phyloP scores from a whole-genome alignment of 2,888 invertebrate genomes.

The Tetragonula carbonaria region DNA sequence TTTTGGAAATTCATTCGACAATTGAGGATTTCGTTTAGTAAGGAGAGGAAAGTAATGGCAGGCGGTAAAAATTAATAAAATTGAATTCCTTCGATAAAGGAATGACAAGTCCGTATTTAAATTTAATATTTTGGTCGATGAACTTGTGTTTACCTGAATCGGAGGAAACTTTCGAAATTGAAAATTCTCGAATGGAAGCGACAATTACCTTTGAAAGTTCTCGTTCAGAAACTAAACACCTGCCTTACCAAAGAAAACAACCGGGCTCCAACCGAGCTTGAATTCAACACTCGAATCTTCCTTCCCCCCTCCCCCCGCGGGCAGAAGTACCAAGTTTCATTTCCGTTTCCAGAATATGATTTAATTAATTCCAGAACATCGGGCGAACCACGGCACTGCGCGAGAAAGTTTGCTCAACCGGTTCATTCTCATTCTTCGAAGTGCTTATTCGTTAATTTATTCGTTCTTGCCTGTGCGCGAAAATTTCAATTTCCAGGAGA shows the following conservation, averaged over 20 bases:
- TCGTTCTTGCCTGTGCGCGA: not conserved
- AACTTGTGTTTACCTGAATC: not conserved
- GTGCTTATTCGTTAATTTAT: not conserved
- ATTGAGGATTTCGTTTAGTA: too few species aligned
- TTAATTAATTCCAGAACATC: not conserved
- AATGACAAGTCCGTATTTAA: too few species aligned
- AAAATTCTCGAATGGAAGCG: too few species aligned
- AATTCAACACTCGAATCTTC: not conserved
- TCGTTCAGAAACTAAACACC: not conserved
- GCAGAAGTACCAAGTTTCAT: not conserved
- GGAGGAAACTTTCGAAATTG: not conserved
- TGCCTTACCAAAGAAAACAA: not conserved
- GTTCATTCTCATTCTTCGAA: not conserved
- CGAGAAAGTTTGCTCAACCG: not conserved
- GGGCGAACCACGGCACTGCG: not conserved
- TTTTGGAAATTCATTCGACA: not conserved
- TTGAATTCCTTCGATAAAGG: too few species aligned
- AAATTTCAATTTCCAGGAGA: not conserved
- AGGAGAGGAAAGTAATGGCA: not conserved
- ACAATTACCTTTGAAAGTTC: not conserved
- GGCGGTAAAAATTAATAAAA: not conserved
- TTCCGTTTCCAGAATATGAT: not conserved
- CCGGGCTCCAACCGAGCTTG: not conserved
- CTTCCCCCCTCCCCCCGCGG: not conserved
- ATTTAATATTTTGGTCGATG: not conserved